Evolutionary conservation across 2,113 vertebrate genomes (phyloP).

Genomic region (Aphyosemion australe): DNA sequence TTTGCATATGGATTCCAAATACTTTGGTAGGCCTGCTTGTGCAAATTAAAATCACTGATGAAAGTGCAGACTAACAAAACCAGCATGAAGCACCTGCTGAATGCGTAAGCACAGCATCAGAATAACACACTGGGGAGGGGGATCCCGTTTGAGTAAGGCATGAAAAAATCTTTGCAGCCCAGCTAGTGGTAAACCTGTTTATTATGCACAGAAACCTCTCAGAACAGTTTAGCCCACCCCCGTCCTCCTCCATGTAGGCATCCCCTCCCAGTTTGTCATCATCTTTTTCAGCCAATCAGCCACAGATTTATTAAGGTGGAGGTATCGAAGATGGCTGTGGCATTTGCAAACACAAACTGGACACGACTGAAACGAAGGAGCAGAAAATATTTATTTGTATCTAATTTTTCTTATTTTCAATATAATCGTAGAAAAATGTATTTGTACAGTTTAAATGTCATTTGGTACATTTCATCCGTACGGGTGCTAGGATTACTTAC

Average conservation of each 20-base stretch:
- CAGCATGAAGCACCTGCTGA: slow-evolving; percentile 40
- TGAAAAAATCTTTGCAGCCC: slow-evolving; percentile 40
- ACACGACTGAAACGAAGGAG: slow-evolving; percentile 14
- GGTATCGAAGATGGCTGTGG: slow-evolving; percentile 52
- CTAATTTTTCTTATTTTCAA: neutral
- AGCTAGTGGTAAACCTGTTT: slow-evolving; percentile 46
- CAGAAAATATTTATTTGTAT: slow-evolving; percentile 1
- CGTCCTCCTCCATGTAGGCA: slow-evolving; percentile 12
- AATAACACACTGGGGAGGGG: slow-evolving; percentile 35
- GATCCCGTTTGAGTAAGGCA: slow-evolving; percentile 48
- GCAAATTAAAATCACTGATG: slow-evolving; percentile 2
- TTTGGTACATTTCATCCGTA: too few species aligned
- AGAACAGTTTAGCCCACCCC: slow-evolving; percentile 39
- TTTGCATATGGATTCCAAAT: neutral
- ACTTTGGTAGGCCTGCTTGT: neutral
- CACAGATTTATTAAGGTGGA: slow-evolving; percentile 54
- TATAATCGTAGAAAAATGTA: neutral
- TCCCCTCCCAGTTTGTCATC: slow-evolving; percentile 36
- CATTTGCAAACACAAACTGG: neutral
- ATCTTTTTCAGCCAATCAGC: slow-evolving; percentile 53
- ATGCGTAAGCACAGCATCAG: slow-evolving; percentile 46
- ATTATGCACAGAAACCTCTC: slow-evolving; percentile 58
- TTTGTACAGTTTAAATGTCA: neutral
- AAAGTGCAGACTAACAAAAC: slow-evolving; percentile 16
- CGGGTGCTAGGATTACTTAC: too few species aligned